A percentile compares a stretch with the other conserved stretches of the same genome.
Evolutionary conservation across 2,888 invertebrate genomes (phyloP).

Genomic region (Mactromeris polynyma): DNA sequence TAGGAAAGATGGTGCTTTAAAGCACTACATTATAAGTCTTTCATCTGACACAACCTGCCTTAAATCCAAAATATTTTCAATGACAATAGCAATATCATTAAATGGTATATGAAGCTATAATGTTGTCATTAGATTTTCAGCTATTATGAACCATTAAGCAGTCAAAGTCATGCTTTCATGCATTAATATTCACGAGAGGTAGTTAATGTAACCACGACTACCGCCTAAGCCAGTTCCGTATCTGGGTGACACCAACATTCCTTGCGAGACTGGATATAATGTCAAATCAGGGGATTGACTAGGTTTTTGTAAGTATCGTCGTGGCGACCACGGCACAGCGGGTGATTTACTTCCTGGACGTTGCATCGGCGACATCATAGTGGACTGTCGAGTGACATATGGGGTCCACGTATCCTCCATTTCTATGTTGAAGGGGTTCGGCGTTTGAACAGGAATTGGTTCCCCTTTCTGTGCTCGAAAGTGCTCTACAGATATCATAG

Average conservation of each 20-base stretch:
- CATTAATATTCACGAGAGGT: slow-evolving; percentile 31
- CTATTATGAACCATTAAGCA: background rate
- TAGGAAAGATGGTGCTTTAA: too few species aligned
- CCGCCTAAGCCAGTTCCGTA: slow-evolving; percentile 66
- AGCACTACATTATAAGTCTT: background rate
- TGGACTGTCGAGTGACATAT: slow-evolving; percentile 65
- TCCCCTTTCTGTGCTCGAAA: slow-evolving; percentile 70
- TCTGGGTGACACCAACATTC: slow-evolving; percentile 59
- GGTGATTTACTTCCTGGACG: slow-evolving; percentile 62
- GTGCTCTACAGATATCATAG: slow-evolving; percentile 67
- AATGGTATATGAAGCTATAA: background rate
- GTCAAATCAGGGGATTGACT: slow-evolving; percentile 64
- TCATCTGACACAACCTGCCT: background rate
- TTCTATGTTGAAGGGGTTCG: slow-evolving; percentile 63
- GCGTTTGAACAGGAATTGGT: slow-evolving; percentile 67
- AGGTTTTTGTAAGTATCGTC: slow-evolving; percentile 46
- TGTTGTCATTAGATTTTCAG: background rate
- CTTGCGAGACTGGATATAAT: slow-evolving; percentile 61
- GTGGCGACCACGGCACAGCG: slow-evolving; percentile 54
- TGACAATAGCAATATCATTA: background rate
- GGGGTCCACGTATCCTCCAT: slow-evolving; percentile 69
- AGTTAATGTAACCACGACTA: slow-evolving; percentile 63
- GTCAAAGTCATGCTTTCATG: slow-evolving; percentile 32
- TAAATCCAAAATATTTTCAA: background rate
- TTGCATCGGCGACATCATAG: slow-evolving; percentile 59